Evolutionary conservation across 2,797 vertebrate species (phyloP).

Genomic region (Thaleichthys pacificus): DNA sequence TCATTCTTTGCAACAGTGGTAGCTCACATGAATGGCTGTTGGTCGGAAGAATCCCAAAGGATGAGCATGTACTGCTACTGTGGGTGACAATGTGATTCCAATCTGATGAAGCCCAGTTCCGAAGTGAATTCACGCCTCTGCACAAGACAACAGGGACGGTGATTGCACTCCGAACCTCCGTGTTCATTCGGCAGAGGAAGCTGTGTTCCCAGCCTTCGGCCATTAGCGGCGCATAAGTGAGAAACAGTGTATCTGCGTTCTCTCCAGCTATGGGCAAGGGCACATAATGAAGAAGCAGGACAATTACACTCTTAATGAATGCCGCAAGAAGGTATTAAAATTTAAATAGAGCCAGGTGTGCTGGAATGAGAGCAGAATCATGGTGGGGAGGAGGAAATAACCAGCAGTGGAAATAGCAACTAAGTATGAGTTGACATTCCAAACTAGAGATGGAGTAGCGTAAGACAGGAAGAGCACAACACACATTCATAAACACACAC

Average conservation of each 20-base stretch:
- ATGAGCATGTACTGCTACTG: too few relatives aligned
- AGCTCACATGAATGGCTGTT: too few relatives aligned
- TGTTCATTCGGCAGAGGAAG: not conserved
- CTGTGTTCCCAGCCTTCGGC: conserved; percentile 13
- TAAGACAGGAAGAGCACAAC: not conserved
- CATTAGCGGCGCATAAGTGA: conserved; percentile 42
- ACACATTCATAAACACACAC: not conserved
- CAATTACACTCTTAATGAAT: conserved; percentile 61
- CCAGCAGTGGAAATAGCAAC: conserved; percentile 25
- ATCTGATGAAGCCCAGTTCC: too few relatives aligned
- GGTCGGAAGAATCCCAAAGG: too few relatives aligned
- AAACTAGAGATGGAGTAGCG: conserved; percentile 1
- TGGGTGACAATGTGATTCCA: too few relatives aligned
- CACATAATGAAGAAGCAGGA: conserved; percentile 59
- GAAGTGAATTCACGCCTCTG: not conserved
- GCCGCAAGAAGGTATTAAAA: conserved; percentile 53
- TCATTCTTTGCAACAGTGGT: too few relatives aligned
- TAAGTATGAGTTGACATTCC: conserved; percentile 25
- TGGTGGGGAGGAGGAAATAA: conserved; percentile 1
- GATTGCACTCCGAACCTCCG: not conserved
- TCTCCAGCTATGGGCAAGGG: conserved; percentile 49
- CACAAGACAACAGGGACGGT: not conserved
- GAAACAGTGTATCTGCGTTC: conserved; percentile 39
- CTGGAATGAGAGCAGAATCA: not conserved
- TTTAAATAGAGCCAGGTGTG: conserved; percentile 61